Base-by-base conservation (phyloP, 2,888 invertebrate genomes). In the Megalurothrips usitatus region DNA sequence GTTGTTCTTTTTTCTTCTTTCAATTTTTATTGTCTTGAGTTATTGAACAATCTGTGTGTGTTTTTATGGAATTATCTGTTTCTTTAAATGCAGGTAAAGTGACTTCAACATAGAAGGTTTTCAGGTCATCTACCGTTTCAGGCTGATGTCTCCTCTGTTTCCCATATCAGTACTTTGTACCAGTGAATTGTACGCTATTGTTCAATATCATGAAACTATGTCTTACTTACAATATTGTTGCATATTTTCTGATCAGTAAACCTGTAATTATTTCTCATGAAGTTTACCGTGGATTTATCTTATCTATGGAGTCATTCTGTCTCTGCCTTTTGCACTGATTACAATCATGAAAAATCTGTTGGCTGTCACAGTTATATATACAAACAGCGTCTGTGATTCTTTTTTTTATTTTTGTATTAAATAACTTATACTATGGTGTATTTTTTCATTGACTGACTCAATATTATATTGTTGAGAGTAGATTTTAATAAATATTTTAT, bases 401-500 rank as follows among this genome's bases (percentile, higher is more conserved):
- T 58, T 58, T 17, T 17, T 58, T 6, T 68, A 23, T 23, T 68
- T 68, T 68, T 68, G 23, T 23, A 68, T 68, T 68, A 68, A 23
- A 68, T 23, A 23, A 23, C 68, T 68, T 58, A n/a, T 58, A 58
- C 23, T 68, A n/a, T 23, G 23, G n/a, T 23, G 23, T 17, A 23
- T 68, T 68, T 68, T 68, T 68, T 68, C 23, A 68, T 23, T 68
- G 68, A 68, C 23, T 68, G 68, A 68, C 68, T 68, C 68, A 23
- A 23, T 23, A 11, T 11, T n/a, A 11, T 23, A 23, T 23, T 68
- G 3, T 68, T 68, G 23, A n/a, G 68, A n/a, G 68, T 23, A 68
- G 23, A 23, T 68, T 68, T 68, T 68, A 68, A 68, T 68, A 68
- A 68, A 68, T 19, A 23, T 68, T 68, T 68, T 68, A 68, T 23